Evolutionary conservation across 2,797 vertebrate species (phyloP).

Genomic region (Acomys russatus): DNA sequence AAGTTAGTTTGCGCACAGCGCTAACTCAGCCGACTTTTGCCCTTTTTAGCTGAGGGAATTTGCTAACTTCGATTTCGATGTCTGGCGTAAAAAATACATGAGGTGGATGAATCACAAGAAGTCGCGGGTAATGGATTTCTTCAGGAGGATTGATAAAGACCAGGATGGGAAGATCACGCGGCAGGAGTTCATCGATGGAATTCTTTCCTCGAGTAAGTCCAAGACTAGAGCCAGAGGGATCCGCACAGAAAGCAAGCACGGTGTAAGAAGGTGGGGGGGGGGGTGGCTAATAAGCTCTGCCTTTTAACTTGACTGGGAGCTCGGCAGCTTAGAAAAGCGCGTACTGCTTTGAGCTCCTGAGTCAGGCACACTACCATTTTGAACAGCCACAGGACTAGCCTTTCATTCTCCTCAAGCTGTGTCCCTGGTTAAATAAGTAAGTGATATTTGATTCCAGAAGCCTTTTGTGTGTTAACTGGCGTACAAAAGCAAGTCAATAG

Average conservation of each 20-base stretch:
- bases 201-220: conserved; percentile 98
- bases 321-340: not conserved
- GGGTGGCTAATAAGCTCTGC: not conserved
- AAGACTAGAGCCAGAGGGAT: not conserved
- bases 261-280: not conserved
- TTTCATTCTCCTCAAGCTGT: not conserved
- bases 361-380: not conserved
- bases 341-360: not conserved
- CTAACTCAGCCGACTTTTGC: not conserved
- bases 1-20: not conserved
- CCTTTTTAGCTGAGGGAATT: conserved; percentile 95
- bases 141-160: conserved; percentile 99
- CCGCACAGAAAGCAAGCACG: conserved; percentile 14
- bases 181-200: conserved; percentile 99
- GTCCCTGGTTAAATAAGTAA: not conserved
- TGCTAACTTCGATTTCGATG: conserved; percentile 99
- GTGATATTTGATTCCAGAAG: not conserved
- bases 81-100: conserved; percentile 99
- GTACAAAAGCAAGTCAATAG: not conserved
- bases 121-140: conserved; percentile 99
- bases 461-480: not conserved
- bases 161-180: conserved; percentile 99
- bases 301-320: conserved; percentile 11
- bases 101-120: conserved; percentile 99
- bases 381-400: not conserved